phyloP scores from a whole-genome alignment of 2,797 vertebrate genomes.

The Xenopus petersii region DNA sequence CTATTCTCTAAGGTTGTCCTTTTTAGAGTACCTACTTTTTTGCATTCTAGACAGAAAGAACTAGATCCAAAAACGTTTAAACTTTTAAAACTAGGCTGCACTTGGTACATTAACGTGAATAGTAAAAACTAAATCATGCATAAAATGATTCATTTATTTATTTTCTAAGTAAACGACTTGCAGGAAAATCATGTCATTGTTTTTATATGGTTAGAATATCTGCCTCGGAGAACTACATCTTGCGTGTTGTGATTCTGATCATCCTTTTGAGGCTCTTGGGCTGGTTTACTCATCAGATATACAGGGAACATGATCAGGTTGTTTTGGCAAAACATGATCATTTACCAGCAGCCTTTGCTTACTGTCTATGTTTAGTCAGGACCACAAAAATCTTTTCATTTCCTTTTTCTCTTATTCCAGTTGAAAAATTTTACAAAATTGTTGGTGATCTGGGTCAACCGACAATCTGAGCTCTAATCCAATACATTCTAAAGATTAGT shows the following conservation, averaged over 20 bases:
- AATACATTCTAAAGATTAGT: neutral
- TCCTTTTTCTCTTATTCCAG: constrained; percentile 39
- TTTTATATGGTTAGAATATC: constrained; percentile 10
- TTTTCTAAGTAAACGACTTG: too few species aligned
- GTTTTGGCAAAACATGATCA: constrained; percentile 28
- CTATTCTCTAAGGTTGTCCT: too few species aligned
- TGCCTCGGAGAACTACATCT: constrained; percentile 15
- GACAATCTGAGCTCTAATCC: constrained; percentile 1
- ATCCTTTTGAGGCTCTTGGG: constrained; percentile 33
- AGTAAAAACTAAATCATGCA: too few species aligned
- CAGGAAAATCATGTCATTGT: too few species aligned
- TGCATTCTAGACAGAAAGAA: too few species aligned
- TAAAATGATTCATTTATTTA: too few species aligned
- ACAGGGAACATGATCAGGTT: constrained; percentile 21
- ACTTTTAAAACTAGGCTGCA: too few species aligned
- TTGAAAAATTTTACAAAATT: constrained; percentile 15
- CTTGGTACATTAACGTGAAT: too few species aligned
- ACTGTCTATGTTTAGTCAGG: constrained; percentile 21
- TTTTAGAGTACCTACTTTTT: too few species aligned
- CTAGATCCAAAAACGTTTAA: too few species aligned
- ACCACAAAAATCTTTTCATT: constrained; percentile 43
- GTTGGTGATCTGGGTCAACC: constrained; percentile 2
- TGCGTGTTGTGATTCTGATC: constrained; percentile 35
- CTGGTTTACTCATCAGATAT: constrained; percentile 32
- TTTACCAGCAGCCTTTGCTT: constrained; percentile 27